Percentiles rank a stretch among this genome's conserved stretches.
Evolutionary conservation across 2,797 vertebrate genomes (phyloP).

Genomic region (Hafferia zeledoni): DNA sequence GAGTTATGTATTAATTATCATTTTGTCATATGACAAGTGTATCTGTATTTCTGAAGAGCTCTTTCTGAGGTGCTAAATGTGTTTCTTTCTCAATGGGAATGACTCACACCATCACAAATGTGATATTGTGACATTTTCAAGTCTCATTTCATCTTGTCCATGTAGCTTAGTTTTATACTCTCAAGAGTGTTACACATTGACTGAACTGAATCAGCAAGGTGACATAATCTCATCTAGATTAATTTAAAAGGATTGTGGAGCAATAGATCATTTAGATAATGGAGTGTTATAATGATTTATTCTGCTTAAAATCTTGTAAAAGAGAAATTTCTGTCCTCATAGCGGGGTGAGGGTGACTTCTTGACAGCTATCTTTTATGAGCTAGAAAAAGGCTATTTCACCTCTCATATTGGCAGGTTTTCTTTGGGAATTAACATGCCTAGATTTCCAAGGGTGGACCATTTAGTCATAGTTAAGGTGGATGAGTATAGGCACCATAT

Average conservation of each 20-base stretch:
- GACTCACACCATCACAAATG: not conserved
- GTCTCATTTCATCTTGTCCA: not conserved
- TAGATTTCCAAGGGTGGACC: not conserved
- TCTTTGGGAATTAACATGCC: not conserved
- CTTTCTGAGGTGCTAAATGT: not conserved
- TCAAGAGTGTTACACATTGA: not conserved
- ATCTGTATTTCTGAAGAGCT: not conserved
- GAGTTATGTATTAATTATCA: not conserved
- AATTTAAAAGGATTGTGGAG: not conserved
- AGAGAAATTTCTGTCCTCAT: not conserved
- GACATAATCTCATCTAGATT: not conserved
- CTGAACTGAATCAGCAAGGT: not conserved
- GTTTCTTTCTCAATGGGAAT: not conserved
- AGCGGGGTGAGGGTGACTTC: not conserved
- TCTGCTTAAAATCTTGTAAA: not conserved
- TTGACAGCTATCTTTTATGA: not conserved
- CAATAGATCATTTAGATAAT: conserved; percentile 3
- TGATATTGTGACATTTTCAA: not conserved
- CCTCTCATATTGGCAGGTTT: not conserved
- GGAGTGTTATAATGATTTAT: not conserved
- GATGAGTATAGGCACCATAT: not conserved
- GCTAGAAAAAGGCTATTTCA: not conserved
- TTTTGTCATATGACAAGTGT: not conserved
- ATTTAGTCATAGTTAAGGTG: not conserved
- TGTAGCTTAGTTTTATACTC: not conserved